A percentile compares a stretch with the other conserved stretches of the same genome.
Conservation (phyloP, 1,140 invertebrate species). For the Drosophila jambulina region DNA sequence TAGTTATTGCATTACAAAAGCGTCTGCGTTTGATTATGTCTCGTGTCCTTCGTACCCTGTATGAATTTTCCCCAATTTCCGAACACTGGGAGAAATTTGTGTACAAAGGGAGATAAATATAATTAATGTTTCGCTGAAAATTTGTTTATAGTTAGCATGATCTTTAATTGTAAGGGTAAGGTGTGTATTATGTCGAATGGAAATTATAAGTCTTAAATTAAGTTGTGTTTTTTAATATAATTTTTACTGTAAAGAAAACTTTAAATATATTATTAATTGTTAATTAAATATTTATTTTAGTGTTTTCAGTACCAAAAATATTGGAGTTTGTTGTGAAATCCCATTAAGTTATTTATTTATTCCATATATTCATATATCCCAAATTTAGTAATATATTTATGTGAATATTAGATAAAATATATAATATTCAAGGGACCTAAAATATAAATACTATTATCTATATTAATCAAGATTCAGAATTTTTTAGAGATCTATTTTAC, state of each 20-base stretch:
- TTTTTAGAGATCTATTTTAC: not conserved
- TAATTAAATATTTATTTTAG: not conserved
- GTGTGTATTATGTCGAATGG: not conserved
- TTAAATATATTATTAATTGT: not conserved
- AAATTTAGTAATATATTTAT: not conserved
- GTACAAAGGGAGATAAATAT: not conserved
- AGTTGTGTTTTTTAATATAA: not conserved
- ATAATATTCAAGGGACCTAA: not conserved
- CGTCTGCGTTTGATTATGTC: constrained; percentile 78
- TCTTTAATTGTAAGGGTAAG: not conserved
- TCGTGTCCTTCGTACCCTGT: constrained; percentile 60
- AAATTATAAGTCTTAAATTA: not conserved
- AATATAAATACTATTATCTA: too few species aligned
- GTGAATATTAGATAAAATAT: not conserved
- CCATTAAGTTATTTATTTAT: not conserved
- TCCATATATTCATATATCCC: too few species aligned
- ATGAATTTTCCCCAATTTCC: constrained; percentile 20
- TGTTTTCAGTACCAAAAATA: not conserved
- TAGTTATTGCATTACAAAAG: constrained; percentile 80
- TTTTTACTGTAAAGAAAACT: too few species aligned
- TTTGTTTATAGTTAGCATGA: not conserved
- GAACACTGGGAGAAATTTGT: constrained; percentile 6
- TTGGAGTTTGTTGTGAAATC: not conserved
- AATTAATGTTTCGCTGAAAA: too few species aligned
- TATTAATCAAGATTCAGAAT: not conserved